These are phyloP conservation scores for Drosophila longiperda DNA, from an alignment of 2,888 invertebrate genomes.

Conservation along the genomic window DNA sequence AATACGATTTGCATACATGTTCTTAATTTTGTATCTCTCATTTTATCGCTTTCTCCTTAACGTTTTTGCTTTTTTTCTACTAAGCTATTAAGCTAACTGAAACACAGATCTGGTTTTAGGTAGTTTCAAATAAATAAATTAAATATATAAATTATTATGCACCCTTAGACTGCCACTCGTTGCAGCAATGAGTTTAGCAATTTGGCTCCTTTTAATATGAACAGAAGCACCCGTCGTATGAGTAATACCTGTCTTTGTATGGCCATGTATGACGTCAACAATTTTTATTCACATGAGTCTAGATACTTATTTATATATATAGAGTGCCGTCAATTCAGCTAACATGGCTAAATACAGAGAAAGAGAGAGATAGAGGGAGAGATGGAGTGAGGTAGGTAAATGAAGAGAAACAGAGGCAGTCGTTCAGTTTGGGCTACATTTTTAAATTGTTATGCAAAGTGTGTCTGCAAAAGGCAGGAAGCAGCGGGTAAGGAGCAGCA, in stretches of 20 bases:
- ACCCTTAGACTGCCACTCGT: neutral
- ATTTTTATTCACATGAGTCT: conserved; percentile 24
- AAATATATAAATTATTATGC: neutral
- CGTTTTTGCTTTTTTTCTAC: neutral
- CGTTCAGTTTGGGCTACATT: conserved; percentile 40
- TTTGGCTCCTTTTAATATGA: conserved; percentile 49
- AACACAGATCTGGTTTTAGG: neutral
- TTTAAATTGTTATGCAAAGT: conserved; percentile 45
- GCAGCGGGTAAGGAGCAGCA: neutral
- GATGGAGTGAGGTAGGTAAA: neutral
- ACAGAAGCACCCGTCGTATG: conserved; percentile 50
- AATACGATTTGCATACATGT: neutral
- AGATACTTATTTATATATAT: conserved; percentile 35
- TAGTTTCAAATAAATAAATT: neutral
- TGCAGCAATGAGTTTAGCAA: conserved; percentile 32
- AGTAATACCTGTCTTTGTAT: conserved; percentile 45
- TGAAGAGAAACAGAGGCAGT: neutral
- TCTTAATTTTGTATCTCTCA: neutral
- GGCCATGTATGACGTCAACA: conserved; percentile 52
- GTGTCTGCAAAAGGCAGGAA: conserved; percentile 20
- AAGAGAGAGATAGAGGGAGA: neutral
- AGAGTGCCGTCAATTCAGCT: conserved; percentile 38
- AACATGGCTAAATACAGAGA: conserved; percentile 45
- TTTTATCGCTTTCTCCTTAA: neutral
- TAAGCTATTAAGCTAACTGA: neutral